phyloP scores from a whole-genome alignment of 2,113 vertebrate genomes.

The Tinamus guttatus region DNA sequence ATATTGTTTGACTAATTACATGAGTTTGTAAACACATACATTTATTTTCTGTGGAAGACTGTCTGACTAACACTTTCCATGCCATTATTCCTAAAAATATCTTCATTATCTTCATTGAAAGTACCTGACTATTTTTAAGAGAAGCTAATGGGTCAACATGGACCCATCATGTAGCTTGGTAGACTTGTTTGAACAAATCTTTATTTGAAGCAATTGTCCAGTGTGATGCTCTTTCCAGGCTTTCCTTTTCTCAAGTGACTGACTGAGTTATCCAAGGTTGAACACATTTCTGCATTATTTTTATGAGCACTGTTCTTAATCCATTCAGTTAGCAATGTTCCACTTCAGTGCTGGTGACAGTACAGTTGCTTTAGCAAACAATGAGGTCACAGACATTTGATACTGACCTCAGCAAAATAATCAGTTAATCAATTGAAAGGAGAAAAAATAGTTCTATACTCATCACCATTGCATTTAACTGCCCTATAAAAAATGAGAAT shows the following conservation, averaged over 20 bases:
- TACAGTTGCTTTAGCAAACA: slow-evolving; percentile 39
- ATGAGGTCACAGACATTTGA: slow-evolving; percentile 60
- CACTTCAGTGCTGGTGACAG: slow-evolving; percentile 46
- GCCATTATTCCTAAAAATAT: not conserved
- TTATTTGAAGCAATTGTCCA: not conserved
- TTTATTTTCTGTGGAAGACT: not conserved
- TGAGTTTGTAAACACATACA: not conserved
- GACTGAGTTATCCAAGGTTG: not conserved
- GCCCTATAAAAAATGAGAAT: slow-evolving; percentile 12
- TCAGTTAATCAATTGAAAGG: slow-evolving; percentile 60
- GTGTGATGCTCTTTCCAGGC: not conserved
- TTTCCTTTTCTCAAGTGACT: not conserved
- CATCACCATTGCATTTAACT: slow-evolving; percentile 36
- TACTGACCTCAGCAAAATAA: slow-evolving; percentile 60
- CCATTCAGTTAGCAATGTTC: slow-evolving; percentile 44
- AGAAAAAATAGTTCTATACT: slow-evolving; percentile 5
- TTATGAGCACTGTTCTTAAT: slow-evolving; percentile 44
- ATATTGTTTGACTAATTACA: not conserved
- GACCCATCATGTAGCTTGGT: not conserved
- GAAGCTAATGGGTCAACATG: not conserved
- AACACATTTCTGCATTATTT: slow-evolving; percentile 8
- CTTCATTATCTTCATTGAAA: not conserved
- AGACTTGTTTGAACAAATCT: not conserved
- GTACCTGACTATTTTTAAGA: not conserved
- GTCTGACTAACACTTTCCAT: not conserved